Conservation (phyloP, 2,888 invertebrate genomes). For the Volucella bombylans region DNA sequence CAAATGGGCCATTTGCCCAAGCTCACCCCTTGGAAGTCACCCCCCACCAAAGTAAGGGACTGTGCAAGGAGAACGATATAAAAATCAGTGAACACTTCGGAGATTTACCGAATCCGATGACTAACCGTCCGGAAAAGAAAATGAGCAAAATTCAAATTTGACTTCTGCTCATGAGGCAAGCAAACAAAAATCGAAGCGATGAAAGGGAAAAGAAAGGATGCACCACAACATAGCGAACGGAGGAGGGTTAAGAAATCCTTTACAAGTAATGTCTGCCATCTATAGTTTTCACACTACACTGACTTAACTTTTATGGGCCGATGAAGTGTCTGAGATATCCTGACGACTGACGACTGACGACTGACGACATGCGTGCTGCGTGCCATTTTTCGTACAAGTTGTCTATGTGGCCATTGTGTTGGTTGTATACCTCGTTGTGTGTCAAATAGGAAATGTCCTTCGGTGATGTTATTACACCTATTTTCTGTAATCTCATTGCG, state of each 20-base stretch:
- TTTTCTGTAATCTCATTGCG: slow-evolving; percentile 76
- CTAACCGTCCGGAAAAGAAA: slow-evolving; percentile 71
- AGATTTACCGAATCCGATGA: slow-evolving; percentile 67
- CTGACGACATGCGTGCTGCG: slow-evolving; percentile 68
- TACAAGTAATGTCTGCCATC: slow-evolving; percentile 53
- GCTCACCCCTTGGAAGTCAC: slow-evolving; percentile 75
- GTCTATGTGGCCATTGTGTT: slow-evolving; percentile 47
- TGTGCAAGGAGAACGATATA: slow-evolving; percentile 78
- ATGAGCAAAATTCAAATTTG: slow-evolving; percentile 73
- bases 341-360: slow-evolving; percentile 33
- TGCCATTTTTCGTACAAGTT: slow-evolving; percentile 15
- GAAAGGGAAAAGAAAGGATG: slow-evolving; percentile 53
- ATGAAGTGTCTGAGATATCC: slow-evolving; percentile 72
- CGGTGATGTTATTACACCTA: slow-evolving; percentile 76
- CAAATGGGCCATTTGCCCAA: slow-evolving; percentile 83
- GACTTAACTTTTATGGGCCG: slow-evolving; percentile 73
- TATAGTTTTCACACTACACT: slow-evolving; percentile 74
- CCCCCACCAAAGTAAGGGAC: slow-evolving; percentile 34
- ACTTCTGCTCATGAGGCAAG: slow-evolving; percentile 35
- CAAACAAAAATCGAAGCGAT: slow-evolving; percentile 68
- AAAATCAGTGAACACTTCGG: slow-evolving; percentile 81
- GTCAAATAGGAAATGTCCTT: slow-evolving; percentile 63
- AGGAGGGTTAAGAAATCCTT: slow-evolving; percentile 46
- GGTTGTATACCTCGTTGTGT: slow-evolving; percentile 27
- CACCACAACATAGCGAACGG: slow-evolving; percentile 36